Evolutionary conservation across 1,140 invertebrate genomes (phyloP).

Genomic region (Drosophila serrata): DNA sequence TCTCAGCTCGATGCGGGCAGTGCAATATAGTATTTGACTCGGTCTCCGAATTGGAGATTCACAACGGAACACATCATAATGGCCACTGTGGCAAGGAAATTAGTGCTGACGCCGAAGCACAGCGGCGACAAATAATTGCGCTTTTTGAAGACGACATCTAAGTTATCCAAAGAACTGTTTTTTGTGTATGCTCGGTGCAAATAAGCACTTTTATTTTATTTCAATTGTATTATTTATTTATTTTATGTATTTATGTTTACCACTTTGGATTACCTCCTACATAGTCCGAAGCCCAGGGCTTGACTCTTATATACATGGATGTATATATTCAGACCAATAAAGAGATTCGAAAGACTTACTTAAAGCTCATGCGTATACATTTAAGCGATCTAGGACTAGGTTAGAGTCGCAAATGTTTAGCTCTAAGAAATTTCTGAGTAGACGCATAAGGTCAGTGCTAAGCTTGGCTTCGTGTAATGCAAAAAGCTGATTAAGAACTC

Average conservation of each 20-base stretch:
- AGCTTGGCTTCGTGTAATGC: conserved; percentile 25
- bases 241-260: background rate
- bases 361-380: conserved; percentile 17
- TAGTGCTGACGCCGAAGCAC: conserved; percentile 55
- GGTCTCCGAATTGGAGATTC: conserved; percentile 70
- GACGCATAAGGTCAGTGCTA: conserved; percentile 43
- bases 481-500: conserved; percentile 60
- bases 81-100: conserved; percentile 11
- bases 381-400: conserved; percentile 29
- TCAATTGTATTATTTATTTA: conserved; percentile 28
- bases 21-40: conserved; percentile 76
- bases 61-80: conserved; percentile 76
- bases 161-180: conserved; percentile 18
- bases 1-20: conserved; percentile 72
- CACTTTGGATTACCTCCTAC: background rate
- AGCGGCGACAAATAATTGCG: conserved; percentile 75
- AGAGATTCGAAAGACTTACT: conserved; percentile 32
- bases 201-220: background rate
- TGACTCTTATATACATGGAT: background rate
- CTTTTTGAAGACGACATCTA: conserved; percentile 81
- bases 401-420: conserved; percentile 16
- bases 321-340: conserved; percentile 21
- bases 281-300: conserved; percentile 6
- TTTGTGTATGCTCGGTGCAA: background rate
- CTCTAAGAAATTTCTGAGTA: conserved; percentile 39